Conservation (phyloP, 1,140 invertebrate species). For the Leguminivora glycinivorella region DNA sequence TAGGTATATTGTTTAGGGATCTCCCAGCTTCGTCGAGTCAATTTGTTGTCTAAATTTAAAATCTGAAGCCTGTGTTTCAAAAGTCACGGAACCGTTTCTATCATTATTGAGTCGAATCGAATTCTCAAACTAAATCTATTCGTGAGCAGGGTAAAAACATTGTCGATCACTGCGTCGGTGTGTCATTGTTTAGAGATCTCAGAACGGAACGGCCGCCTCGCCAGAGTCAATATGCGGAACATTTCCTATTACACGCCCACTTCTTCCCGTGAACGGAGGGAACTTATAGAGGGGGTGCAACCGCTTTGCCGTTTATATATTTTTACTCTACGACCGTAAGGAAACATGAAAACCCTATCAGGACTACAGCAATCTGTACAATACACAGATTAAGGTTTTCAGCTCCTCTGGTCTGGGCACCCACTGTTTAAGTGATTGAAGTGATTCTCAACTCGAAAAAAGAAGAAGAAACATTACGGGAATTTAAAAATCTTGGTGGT, state of each 20-base stretch:
- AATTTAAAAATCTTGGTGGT: too few species aligned
- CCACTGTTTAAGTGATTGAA: too few species aligned
- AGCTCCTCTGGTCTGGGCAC: too few species aligned
- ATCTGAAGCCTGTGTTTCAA: too few species aligned
- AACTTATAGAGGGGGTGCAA: constrained; percentile 53
- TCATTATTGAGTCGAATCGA: constrained; percentile 4
- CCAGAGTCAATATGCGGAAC: constrained; percentile 78
- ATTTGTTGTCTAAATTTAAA: neutral
- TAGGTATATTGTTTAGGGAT: too few species aligned
- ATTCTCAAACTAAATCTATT: constrained; percentile 12
- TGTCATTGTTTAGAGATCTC: constrained; percentile 75
- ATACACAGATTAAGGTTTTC: too few species aligned
- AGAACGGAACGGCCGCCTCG: constrained; percentile 46
- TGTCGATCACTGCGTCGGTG: constrained; percentile 35
- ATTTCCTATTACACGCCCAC: constrained; percentile 79
- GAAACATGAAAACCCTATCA: neutral
- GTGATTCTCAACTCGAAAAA: too few species aligned
- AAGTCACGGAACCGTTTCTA: neutral
- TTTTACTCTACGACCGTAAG: neutral
- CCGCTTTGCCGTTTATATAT: neutral
- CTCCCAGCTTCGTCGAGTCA: too few species aligned
- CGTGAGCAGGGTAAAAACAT: constrained; percentile 2
- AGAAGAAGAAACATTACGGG: too few species aligned
- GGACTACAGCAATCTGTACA: neutral
- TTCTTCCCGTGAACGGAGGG: constrained; percentile 61